Evolutionary conservation across 2,113 vertebrate species (phyloP).

Genomic region (Brachypodius melanocephalos): DNA sequence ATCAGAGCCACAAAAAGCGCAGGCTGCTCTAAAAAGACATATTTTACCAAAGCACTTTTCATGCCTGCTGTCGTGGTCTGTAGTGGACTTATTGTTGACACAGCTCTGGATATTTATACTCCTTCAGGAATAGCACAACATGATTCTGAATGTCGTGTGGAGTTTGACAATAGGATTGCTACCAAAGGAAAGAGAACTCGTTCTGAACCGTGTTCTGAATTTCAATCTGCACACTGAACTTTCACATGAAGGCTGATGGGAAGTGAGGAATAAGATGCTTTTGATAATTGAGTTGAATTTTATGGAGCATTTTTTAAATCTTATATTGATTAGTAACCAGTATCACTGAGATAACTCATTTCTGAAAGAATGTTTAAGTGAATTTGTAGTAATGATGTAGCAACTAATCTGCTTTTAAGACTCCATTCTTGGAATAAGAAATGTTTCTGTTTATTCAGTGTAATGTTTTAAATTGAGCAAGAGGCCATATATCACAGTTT

Average conservation of each 20-base stretch:
- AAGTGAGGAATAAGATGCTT: not conserved
- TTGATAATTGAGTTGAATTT: not conserved
- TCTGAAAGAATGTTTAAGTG: not conserved
- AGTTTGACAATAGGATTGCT: constrained; percentile 33
- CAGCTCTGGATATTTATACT: constrained; percentile 48
- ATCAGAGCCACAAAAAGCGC: not conserved
- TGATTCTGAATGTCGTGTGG: not conserved
- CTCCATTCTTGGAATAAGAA: not conserved
- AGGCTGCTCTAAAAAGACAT: not conserved
- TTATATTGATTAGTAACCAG: not conserved
- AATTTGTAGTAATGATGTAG: not conserved
- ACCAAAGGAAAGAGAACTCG: constrained; percentile 1
- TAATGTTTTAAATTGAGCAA: not conserved
- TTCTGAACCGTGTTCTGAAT: constrained; percentile 27
- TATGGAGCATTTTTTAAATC: not conserved
- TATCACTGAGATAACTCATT: not conserved
- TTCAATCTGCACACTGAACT: constrained; percentile 30
- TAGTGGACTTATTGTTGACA: constrained; percentile 39
- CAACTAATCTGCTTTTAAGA: not conserved
- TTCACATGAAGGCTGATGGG: not conserved
- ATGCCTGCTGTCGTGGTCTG: not conserved
- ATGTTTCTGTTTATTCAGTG: constrained; percentile 10
- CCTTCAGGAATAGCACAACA: constrained; percentile 31
- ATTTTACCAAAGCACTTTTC: constrained; percentile 23
- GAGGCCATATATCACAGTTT: not conserved